phyloP scores from a whole-genome alignment of 2,797 vertebrate genomes.

The Anabacerthia variegaticeps region DNA sequence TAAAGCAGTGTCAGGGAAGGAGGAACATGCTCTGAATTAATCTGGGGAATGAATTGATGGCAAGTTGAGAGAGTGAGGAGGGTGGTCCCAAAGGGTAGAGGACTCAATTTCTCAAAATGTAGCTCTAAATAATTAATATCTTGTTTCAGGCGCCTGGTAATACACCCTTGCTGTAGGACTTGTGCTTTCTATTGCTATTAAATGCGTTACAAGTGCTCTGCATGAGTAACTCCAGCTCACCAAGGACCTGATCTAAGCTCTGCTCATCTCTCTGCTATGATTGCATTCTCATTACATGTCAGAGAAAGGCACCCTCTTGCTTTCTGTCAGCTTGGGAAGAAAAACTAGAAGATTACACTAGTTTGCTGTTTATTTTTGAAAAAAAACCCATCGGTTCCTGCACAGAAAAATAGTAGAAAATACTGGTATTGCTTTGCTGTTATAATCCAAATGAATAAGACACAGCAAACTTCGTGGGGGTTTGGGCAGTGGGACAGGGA shows the following conservation, averaged over 20 bases:
- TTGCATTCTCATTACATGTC: neutral
- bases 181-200: neutral
- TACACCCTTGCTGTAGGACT: neutral
- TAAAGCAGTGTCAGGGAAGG: neutral
- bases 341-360: neutral
- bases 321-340: neutral
- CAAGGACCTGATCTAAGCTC: neutral
- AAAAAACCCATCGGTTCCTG: neutral
- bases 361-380: neutral
- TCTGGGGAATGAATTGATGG: neutral
- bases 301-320: neutral
- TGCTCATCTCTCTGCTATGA: neutral
- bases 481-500: neutral
- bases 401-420: neutral
- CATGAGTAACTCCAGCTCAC: neutral
- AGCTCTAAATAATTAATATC: conserved; percentile 55
- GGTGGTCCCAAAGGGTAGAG: neutral
- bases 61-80: neutral
- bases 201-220: neutral
- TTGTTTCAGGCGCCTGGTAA: neutral
- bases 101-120: conserved; percentile 45
- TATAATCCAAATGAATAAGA: neutral
- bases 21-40: conserved; percentile 14
- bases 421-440: neutral
- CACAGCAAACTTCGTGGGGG: accelerated